These are phyloP conservation scores for Gambusia affinis DNA, from an alignment of 2,113 vertebrate genomes.

Conservation along the genomic window DNA sequence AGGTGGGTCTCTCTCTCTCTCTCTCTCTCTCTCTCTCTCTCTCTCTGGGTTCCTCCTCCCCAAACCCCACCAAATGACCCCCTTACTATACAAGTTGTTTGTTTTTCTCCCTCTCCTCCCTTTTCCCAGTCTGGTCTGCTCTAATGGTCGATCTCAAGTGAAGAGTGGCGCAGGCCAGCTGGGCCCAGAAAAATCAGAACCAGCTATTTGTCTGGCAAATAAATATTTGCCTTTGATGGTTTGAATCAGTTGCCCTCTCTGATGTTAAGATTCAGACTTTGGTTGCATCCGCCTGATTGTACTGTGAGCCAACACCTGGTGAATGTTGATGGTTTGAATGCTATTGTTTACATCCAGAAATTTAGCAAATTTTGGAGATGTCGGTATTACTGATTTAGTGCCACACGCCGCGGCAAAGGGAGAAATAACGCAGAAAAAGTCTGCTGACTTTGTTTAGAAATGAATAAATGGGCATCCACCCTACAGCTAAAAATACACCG, in stretches of 20 bases:
- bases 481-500: conserved; percentile 53
- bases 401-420: too few species aligned
- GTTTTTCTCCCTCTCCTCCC: not conserved
- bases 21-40: conserved; percentile 29
- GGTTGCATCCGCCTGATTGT: not conserved
- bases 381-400: too few species aligned
- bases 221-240: conserved; percentile 76
- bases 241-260: conserved; percentile 64
- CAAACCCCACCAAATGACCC: conserved; percentile 16
- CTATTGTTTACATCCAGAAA: too few species aligned
- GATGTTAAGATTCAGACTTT: conserved; percentile 45
- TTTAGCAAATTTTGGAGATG: too few species aligned
- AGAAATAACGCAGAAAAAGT: not conserved
- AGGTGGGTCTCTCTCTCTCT: conserved; percentile 40
- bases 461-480: conserved; percentile 42
- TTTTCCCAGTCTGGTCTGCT: conserved; percentile 19
- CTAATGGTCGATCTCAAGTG: conserved; percentile 64
- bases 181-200: conserved; percentile 58
- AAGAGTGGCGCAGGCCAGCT: conserved; percentile 65
- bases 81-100: conserved; percentile 21
- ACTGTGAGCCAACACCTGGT: not conserved
- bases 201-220: conserved; percentile 63
- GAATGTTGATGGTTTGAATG: conserved; percentile 10
- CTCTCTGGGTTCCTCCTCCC: too few species aligned
- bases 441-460: conserved; percentile 36